Evolutionary conservation across 2,888 invertebrate genomes (phyloP), one percentile per base, ranked within the genome.

Genomic region (Pemphredon lugubris): DNA sequence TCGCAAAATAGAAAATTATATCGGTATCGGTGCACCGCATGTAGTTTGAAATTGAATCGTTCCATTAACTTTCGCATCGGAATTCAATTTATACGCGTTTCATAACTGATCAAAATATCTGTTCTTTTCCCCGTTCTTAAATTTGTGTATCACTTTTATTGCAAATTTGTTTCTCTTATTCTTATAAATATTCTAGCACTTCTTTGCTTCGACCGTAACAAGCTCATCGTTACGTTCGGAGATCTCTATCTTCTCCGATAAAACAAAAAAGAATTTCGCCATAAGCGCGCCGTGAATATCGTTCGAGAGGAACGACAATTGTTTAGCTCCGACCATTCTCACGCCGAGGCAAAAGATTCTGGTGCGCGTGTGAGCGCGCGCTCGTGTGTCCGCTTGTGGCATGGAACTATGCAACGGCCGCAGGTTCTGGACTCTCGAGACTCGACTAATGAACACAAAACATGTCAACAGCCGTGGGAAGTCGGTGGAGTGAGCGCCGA

Each of bases 401-500:
- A 65, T 50, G 66, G 64, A 72, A 58, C 72, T 74, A 75, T 74
- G 75, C 75, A 67, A 73, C 65, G 55, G 61, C 51, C 60, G 57
- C 68, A 65, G 66, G 66, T 68, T 67, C 75, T 69, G 71, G 45
- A 40, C 80, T 81, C 80, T 75, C 73, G 73, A 80, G 79, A 78
- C 79, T 79, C 83, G 83, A 84, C 86, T 88, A 88, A 88, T 88
- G 88, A 88, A 88, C 87, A 88, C 88, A 87, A 88, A 88, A 88
- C 88, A 87, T 88, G 87, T 88, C 87, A 88, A 86, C 88, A 87
- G 86, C 86, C 88, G 88, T 88, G 88, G 87, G 87, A 88, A 88
- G 87, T 83, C 79, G 83, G 58, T 68, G 59, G 65, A 71, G 68
- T 42, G 69, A 74, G 69, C 51, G 48, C 63, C 68, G 73, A 61